phyloP scores from a whole-genome alignment of 2,797 vertebrate species.

The Sternarchorhynchus goeldii region DNA sequence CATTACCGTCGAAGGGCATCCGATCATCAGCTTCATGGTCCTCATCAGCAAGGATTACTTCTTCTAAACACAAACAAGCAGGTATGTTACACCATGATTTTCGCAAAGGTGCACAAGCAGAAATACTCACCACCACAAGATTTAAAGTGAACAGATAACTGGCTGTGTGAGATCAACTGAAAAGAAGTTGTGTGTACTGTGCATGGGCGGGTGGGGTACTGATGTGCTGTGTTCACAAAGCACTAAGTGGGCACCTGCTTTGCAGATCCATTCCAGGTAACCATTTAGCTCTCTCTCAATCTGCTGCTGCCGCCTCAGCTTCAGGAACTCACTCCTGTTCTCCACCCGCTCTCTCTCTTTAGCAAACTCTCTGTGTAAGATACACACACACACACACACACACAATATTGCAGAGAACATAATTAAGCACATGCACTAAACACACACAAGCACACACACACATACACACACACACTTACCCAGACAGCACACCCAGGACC shows the following conservation, averaged over 20 bases:
- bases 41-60: conserved; percentile 92
- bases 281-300: conserved; percentile 93
- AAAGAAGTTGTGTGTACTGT: no score
- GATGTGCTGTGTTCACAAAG: background rate
- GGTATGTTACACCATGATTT: background rate
- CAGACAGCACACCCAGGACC: conserved; percentile 92
- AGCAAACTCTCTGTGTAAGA: conserved; percentile 85
- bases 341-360: conserved; percentile 95
- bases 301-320: conserved; percentile 91
- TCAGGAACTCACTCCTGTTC: conserved; percentile 91
- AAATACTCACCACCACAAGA: background rate
- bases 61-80: conserved; percentile 75
- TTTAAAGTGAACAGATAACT: no score
- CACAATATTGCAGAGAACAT: background rate
- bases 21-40: conserved; percentile 84
- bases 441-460: conserved; percentile 1
- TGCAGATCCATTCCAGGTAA: conserved; percentile 96
- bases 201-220: no score
- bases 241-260: conserved; percentile 78
- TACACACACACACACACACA: conserved; percentile 11
- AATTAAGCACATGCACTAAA: no score
- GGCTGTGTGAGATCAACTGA: no score
- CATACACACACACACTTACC: conserved; percentile 70
- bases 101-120: background rate
- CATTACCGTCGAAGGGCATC: conserved; percentile 81